phyloP scores from a whole-genome alignment of 92 coral and sea anemone genomes.

The Palythoa grandis region DNA sequence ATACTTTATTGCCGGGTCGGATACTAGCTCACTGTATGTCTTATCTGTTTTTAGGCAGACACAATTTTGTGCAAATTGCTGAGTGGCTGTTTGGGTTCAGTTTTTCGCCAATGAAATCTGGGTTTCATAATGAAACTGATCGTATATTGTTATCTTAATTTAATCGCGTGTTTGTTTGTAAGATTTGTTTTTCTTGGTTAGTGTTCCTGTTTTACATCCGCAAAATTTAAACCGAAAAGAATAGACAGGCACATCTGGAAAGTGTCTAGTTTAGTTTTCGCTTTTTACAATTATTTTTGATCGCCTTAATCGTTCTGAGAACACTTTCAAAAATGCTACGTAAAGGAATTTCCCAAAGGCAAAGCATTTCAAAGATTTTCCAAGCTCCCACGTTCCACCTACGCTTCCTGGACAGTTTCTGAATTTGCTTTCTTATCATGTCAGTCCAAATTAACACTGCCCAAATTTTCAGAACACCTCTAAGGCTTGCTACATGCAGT shows the following conservation, averaged over 20 bases:
- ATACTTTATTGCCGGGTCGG: no score
- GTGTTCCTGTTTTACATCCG: no score
- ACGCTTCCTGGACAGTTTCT: background rate
- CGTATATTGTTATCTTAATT: no score
- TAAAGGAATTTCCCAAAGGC: background rate
- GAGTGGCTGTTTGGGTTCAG: no score
- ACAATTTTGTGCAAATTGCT: no score
- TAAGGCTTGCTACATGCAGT: background rate
- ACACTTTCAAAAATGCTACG: background rate
- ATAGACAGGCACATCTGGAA: background rate
- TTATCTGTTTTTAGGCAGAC: no score
- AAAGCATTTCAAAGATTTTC: background rate
- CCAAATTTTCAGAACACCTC: background rate
- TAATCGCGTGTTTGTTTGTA: no score
- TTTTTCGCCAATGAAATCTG: no score
- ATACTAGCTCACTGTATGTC: no score
- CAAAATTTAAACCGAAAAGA: background rate
- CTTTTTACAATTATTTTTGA: background rate
- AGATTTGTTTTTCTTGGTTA: no score
- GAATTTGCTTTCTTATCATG: background rate
- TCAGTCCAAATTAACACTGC: background rate
- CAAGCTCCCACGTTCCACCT: background rate
- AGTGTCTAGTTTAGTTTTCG: background rate
- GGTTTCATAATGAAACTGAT: no score
- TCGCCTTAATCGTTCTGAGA: background rate